Conservation (phyloP, 2,113 vertebrate genomes). For the Prunella himalayana region DNA sequence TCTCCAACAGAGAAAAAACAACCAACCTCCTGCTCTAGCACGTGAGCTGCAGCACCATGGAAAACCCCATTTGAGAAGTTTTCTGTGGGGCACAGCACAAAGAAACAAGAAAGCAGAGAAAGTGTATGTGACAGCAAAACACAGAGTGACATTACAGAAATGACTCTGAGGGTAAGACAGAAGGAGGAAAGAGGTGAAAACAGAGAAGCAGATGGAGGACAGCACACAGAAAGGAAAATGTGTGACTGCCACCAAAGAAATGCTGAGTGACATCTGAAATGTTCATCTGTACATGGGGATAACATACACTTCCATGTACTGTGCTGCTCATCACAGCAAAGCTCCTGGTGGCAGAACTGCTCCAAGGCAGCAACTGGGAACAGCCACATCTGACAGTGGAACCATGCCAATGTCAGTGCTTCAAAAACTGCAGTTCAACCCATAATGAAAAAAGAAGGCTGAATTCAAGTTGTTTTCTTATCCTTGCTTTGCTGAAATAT, state of each 20-base stretch:
- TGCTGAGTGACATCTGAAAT: neutral
- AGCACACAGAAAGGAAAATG: neutral
- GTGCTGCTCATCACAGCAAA: neutral
- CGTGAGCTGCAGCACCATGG: accelerated
- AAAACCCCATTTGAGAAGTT: neutral
- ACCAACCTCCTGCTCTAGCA: neutral
- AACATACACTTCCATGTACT: neutral
- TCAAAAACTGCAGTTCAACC: neutral
- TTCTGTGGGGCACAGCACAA: neutral
- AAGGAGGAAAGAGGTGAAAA: neutral
- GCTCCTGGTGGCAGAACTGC: neutral
- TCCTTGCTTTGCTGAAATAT: neutral
- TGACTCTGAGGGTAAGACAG: neutral
- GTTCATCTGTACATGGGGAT: neutral
- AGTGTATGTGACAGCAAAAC: neutral
- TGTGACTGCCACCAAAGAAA: neutral
- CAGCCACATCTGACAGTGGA: accelerated
- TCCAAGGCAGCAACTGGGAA: neutral
- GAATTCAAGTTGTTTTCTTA: neutral
- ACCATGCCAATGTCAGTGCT: accelerated
- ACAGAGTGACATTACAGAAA: accelerated
- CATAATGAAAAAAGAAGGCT: neutral
- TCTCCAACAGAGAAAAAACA: neutral
- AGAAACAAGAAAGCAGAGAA: neutral
- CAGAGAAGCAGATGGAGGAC: neutral